phyloP scores from a whole-genome alignment of 2,113 vertebrate species.

The Nasalis larvatus region DNA sequence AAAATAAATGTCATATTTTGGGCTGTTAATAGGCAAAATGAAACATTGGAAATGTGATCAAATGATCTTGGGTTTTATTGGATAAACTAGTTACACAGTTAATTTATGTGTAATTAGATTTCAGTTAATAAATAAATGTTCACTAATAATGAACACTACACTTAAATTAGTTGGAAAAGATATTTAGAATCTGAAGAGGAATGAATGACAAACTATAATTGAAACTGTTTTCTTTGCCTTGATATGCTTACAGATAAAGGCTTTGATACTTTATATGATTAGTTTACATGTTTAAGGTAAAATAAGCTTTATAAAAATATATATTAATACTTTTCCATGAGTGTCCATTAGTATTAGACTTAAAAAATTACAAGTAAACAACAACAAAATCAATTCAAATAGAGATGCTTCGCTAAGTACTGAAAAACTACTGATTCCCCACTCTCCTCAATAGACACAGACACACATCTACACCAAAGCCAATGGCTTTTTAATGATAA shows the following conservation, averaged over 20 bases:
- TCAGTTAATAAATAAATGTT: slow-evolving; percentile 61
- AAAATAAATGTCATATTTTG: slow-evolving; percentile 56
- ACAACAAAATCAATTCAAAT: background rate
- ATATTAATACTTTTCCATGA: slow-evolving; percentile 2
- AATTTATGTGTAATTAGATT: slow-evolving; percentile 58
- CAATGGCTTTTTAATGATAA: background rate
- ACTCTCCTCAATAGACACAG: background rate
- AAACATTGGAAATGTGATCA: slow-evolving; percentile 51
- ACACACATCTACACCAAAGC: background rate
- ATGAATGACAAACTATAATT: background rate
- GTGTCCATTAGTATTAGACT: background rate
- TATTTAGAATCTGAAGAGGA: slow-evolving; percentile 13
- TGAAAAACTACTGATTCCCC: background rate
- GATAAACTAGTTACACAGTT: slow-evolving; percentile 14
- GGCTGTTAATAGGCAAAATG: slow-evolving; percentile 50
- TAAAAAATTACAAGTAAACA: background rate
- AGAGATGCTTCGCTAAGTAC: background rate
- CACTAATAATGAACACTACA: slow-evolving; percentile 18
- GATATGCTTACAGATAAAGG: slow-evolving; percentile 1
- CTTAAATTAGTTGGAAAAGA: slow-evolving; percentile 42
- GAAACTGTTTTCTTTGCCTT: background rate
- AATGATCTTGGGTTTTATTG: slow-evolving; percentile 40
- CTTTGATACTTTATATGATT: background rate
- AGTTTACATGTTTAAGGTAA: background rate
- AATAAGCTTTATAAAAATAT: background rate